Evolutionary conservation across 2,797 vertebrate species (phyloP).

Genomic region (Novumbra hubbsi): DNA sequence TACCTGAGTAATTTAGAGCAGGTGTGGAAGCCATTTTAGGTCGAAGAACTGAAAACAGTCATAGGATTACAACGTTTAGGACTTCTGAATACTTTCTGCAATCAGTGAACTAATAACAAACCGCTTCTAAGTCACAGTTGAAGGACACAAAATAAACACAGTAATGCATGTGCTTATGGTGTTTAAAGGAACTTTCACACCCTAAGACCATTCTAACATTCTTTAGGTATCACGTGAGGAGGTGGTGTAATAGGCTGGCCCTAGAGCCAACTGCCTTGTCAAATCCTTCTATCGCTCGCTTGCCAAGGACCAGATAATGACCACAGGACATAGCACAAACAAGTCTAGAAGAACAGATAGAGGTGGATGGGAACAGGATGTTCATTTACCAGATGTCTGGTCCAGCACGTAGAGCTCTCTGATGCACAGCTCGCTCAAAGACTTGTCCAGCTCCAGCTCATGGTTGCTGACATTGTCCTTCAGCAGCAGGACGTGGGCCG

Average conservation of each 20-base stretch:
- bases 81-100: background rate
- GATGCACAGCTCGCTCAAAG: slow-evolving; percentile 85
- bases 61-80: slow-evolving; percentile 47
- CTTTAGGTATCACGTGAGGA: background rate
- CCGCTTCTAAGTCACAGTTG: background rate
- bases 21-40: slow-evolving; percentile 91
- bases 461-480: slow-evolving; percentile 80
- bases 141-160: background rate
- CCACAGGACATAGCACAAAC: background rate
- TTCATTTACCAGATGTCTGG: slow-evolving; percentile 82
- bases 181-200: background rate
- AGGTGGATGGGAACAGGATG: background rate
- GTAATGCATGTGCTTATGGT: background rate
- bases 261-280: background rate
- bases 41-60: slow-evolving; percentile 86
- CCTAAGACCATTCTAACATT: background rate
- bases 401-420: slow-evolving; percentile 92
- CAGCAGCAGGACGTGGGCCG: slow-evolving; percentile 83
- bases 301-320: background rate
- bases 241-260: background rate
- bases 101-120: slow-evolving; percentile 12
- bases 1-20: slow-evolving; percentile 89
- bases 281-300: background rate
- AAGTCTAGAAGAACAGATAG: background rate
- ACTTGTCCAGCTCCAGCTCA: slow-evolving; percentile 85